Evolutionary conservation across 2,113 vertebrate genomes (phyloP).

Genomic region (Pelusios castaneus): DNA sequence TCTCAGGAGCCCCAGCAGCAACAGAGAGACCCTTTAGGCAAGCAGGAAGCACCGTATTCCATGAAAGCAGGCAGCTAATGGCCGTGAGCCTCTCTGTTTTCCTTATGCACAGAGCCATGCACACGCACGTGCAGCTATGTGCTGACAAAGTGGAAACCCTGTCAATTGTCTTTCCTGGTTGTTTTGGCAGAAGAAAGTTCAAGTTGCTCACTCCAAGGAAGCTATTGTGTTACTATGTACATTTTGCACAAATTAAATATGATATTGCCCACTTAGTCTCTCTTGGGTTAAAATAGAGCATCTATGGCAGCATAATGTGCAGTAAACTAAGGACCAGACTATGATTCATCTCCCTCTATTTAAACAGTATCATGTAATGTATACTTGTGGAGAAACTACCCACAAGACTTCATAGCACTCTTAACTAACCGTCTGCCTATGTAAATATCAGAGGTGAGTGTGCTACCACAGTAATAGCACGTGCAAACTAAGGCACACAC

Average conservation of each 20-base stretch:
- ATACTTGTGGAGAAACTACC: not conserved
- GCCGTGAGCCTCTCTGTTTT: accelerated
- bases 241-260: not conserved
- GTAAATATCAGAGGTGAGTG: not conserved
- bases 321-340: not conserved
- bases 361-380: not conserved
- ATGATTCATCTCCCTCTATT: not conserved
- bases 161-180: not conserved
- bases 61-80: not conserved
- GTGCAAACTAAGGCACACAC: not conserved
- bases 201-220: not conserved
- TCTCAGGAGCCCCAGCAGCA: not conserved
- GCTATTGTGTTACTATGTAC: not conserved
- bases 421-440: not conserved
- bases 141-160: not conserved
- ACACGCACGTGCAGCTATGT: accelerated
- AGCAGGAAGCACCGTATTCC: not conserved
- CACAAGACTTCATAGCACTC: not conserved
- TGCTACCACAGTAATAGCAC: not conserved
- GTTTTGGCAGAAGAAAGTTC: not conserved
- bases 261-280: not conserved
- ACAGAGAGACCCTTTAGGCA: not conserved
- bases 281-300: not conserved
- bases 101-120: accelerated
- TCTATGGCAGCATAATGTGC: not conserved